These are phyloP conservation scores for Dascyllus trimaculatus DNA, from an alignment of 2,113 vertebrate species.

Conservation along the genomic window DNA sequence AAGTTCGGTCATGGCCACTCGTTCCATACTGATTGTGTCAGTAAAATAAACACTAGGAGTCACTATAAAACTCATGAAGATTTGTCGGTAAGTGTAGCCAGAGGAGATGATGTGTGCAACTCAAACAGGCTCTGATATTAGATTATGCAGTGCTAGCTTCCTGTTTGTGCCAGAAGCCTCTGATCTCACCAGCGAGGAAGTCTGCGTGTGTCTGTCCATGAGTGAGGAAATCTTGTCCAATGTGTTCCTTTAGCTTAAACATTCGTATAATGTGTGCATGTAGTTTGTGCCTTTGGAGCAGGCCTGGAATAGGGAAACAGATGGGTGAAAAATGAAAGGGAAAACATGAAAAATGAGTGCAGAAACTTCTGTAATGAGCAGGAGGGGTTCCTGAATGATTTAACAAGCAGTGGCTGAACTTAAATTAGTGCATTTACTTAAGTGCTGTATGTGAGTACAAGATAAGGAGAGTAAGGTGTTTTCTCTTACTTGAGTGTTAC, in stretches of 20 bases:
- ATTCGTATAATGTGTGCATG: neutral
- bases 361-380: neutral
- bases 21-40: conserved; percentile 35
- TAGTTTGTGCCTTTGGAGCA: neutral
- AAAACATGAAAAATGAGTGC: neutral
- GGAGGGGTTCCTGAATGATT: neutral
- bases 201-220: neutral
- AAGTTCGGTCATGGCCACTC: conserved; percentile 30
- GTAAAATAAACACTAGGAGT: conserved; percentile 64
- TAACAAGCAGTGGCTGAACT: neutral
- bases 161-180: conserved; percentile 65
- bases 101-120: conserved; percentile 53
- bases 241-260: neutral
- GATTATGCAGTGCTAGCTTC: conserved; percentile 62
- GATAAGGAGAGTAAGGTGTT: too few relatives aligned
- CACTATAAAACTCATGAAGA: conserved; percentile 27
- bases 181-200: conserved; percentile 53
- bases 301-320: neutral
- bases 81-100: conserved; percentile 57
- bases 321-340: neutral
- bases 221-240: conserved; percentile 11
- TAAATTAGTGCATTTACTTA: neutral
- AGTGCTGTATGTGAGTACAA: neutral
- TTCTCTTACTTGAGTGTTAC: neutral
- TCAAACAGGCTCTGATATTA: conserved; percentile 62